phyloP scores from a whole-genome alignment of 2,888 invertebrate species.

The Lithophane semibrunnea region DNA sequence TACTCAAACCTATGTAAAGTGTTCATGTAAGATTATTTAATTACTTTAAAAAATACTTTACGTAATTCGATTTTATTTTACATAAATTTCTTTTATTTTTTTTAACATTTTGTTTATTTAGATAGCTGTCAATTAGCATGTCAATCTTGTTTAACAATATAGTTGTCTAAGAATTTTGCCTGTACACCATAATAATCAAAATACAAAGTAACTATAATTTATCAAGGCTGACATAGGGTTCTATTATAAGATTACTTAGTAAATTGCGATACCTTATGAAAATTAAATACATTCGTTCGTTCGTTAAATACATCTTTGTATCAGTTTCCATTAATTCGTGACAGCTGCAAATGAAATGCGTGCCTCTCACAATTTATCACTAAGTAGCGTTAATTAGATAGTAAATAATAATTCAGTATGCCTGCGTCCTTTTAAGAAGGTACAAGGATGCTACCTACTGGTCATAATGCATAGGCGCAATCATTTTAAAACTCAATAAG shows the following conservation, averaged over 20 bases:
- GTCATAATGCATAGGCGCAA: not conserved
- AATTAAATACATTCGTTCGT: not conserved
- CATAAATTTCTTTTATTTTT: slow-evolving; percentile 29
- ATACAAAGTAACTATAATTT: slow-evolving; percentile 62
- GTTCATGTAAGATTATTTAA: slow-evolving; percentile 83
- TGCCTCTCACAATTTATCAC: not conserved
- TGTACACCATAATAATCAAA: slow-evolving; percentile 63
- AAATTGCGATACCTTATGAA: slow-evolving; percentile 27
- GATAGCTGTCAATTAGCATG: slow-evolving; percentile 88
- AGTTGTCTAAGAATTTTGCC: slow-evolving; percentile 60
- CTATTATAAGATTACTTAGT: slow-evolving; percentile 37
- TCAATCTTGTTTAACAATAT: slow-evolving; percentile 76
- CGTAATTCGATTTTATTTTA: slow-evolving; percentile 64
- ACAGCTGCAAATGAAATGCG: not conserved
- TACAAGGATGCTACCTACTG: not conserved
- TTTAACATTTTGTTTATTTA: slow-evolving; percentile 68
- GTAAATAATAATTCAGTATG: not conserved
- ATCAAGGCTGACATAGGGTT: slow-evolving; percentile 67
- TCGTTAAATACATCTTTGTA: not conserved
- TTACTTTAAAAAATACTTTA: slow-evolving; percentile 70
- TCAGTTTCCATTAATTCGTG: slow-evolving; percentile 21
- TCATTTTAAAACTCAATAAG: not conserved
- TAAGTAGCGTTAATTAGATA: not conserved
- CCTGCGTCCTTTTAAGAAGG: not conserved
- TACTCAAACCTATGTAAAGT: slow-evolving; percentile 87